Percentiles rank a stretch among this genome's conserved stretches.
phyloP scores from a whole-genome alignment of 1,140 invertebrate genomes.

The Drosophila bipectinata region DNA sequence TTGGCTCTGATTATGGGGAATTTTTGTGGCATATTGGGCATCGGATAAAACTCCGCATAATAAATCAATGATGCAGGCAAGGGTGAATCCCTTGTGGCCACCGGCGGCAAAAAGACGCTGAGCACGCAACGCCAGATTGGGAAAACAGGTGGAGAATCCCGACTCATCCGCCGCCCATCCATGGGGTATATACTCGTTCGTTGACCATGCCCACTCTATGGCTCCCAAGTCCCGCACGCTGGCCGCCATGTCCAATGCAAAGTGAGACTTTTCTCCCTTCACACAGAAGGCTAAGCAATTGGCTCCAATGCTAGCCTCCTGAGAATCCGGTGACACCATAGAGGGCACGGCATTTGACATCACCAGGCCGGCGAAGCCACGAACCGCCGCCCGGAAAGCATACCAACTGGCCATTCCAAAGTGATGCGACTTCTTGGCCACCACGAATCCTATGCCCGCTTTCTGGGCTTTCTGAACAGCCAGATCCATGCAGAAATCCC shows the following conservation, averaged over 20 bases:
- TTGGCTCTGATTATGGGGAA: slow-evolving; percentile 15
- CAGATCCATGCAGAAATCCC: slow-evolving; percentile 92
- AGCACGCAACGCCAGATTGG: slow-evolving; percentile 86
- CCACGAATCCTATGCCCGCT: slow-evolving; percentile 93
- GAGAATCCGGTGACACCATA: slow-evolving; percentile 91
- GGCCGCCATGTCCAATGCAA: slow-evolving; percentile 97
- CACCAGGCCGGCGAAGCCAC: slow-evolving; percentile 92
- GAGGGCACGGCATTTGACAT: slow-evolving; percentile 97
- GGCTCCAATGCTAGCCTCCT: slow-evolving; percentile 90
- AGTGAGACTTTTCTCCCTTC: slow-evolving; percentile 87
- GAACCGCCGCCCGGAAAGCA: slow-evolving; percentile 89
- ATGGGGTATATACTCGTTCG: slow-evolving; percentile 88
- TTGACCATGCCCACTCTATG: slow-evolving; percentile 90
- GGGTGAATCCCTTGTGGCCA: slow-evolving; percentile 95
- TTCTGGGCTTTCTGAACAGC: slow-evolving; percentile 93
- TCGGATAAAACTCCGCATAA: slow-evolving; percentile 83
- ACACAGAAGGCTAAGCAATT: slow-evolving; percentile 94
- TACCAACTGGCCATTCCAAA: slow-evolving; percentile 93
- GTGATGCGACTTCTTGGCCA: slow-evolving; percentile 87
- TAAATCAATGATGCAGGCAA: slow-evolving; percentile 93
- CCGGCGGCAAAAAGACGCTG: slow-evolving; percentile 91
- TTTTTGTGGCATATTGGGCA: slow-evolving; percentile 36
- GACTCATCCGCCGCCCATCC: slow-evolving; percentile 92
- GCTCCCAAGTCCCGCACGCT: slow-evolving; percentile 88
- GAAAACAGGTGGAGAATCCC: slow-evolving; percentile 87